Conservation (phyloP, 2,888 invertebrate genomes). For the Poecilus cupreus region DNA sequence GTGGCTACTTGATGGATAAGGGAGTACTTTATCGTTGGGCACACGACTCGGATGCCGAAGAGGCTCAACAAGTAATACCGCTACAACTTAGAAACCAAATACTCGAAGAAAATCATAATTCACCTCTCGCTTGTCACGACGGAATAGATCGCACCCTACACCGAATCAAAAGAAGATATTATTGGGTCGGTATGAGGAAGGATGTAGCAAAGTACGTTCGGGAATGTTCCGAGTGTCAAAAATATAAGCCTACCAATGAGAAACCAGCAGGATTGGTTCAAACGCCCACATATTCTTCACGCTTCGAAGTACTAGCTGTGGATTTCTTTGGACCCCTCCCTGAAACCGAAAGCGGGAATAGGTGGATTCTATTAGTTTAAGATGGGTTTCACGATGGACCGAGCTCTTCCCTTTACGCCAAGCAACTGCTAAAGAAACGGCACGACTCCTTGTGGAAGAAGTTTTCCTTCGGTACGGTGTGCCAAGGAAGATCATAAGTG, state of each 20-base stretch:
- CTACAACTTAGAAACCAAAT: not conserved
- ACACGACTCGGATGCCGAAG: not conserved
- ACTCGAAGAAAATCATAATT: constrained; percentile 57
- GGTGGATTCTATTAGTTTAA: constrained; percentile 64
- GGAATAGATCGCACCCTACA: constrained; percentile 62
- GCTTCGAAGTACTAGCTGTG: constrained; percentile 65
- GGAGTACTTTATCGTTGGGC: not conserved
- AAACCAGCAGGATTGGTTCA: constrained; percentile 65
- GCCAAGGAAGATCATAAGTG: constrained; percentile 66
- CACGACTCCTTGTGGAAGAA: constrained; percentile 63
- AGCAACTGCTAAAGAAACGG: constrained; percentile 62
- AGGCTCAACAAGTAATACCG: constrained; percentile 26
- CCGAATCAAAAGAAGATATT: constrained; percentile 1
- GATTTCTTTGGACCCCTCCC: constrained; percentile 65
- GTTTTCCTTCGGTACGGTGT: constrained; percentile 67
- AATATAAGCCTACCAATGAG: not conserved
- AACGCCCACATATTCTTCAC: constrained; percentile 60
- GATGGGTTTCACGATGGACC: constrained; percentile 63
- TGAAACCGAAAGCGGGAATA: constrained; percentile 52
- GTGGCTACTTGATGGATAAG: not conserved
- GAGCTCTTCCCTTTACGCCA: constrained; percentile 63
- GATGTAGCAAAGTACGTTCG: constrained; percentile 62
- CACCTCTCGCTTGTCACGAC: constrained; percentile 65
- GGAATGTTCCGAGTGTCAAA: constrained; percentile 64
- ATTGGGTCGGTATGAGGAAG: constrained; percentile 65